Conservation (phyloP, 2,888 invertebrate species). For the Endomychus coccineus region DNA sequence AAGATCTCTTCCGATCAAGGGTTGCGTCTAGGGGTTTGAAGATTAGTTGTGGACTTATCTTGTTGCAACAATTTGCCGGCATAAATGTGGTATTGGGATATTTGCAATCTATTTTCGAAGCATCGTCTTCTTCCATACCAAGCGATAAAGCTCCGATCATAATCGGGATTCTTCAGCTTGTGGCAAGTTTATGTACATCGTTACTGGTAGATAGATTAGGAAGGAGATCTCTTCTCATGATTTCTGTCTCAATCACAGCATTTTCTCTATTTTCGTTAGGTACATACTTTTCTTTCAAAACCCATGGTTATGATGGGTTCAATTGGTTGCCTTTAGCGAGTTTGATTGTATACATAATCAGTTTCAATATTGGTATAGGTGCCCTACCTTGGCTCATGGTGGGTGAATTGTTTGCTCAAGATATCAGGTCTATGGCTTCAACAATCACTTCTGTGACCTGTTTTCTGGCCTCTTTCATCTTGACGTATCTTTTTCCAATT, state of each 20-base stretch:
- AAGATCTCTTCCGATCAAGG: conserved; percentile 43
- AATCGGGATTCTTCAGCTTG: background rate
- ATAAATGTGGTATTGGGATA: background rate
- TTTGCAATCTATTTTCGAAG: background rate
- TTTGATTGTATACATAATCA: background rate
- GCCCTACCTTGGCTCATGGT: background rate
- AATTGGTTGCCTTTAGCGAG: background rate
- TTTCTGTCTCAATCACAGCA: background rate
- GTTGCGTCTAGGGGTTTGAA: conserved; percentile 60
- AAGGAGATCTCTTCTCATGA: background rate
- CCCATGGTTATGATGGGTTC: conserved; percentile 23
- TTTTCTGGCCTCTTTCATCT: conserved; percentile 65
- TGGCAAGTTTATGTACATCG: background rate
- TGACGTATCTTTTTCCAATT: conserved; percentile 43
- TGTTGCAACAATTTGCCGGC: conserved; percentile 57
- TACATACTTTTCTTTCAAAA: conserved; percentile 41
- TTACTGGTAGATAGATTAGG: conserved; percentile 45
- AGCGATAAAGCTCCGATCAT: background rate
- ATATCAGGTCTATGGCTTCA: conserved; percentile 65
- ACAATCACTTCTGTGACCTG: conserved; percentile 68
- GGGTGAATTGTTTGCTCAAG: conserved; percentile 43
- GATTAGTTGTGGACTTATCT: conserved; percentile 67
- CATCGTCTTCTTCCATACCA: background rate
- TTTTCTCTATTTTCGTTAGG: background rate
- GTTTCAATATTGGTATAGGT: conserved; percentile 1